phyloP scores from a whole-genome alignment of 2,888 invertebrate genomes.

The Drosophila glabriapex region DNA sequence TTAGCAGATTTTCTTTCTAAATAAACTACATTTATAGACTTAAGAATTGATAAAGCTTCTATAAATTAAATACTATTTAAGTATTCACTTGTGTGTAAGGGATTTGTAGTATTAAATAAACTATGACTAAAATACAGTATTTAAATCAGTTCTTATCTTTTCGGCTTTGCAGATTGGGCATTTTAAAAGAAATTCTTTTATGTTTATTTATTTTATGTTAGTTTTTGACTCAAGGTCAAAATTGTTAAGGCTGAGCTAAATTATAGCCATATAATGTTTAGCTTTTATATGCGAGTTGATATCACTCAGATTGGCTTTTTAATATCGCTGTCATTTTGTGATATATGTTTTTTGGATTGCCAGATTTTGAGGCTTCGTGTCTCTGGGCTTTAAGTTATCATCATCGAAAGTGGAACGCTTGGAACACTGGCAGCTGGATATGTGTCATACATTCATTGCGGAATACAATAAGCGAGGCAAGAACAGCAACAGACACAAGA shows the following conservation, averaged over 20 bases:
- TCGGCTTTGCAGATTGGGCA: not conserved
- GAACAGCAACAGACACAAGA: conserved; percentile 37
- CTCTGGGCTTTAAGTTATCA: conserved; percentile 25
- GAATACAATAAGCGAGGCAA: conserved; percentile 69
- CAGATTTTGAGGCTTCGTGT: conserved; percentile 5
- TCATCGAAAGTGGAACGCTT: conserved; percentile 45
- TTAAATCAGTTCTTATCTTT: accelerated
- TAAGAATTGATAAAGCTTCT: too few species aligned
- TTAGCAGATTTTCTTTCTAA: too few species aligned
- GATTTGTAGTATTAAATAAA: too few species aligned
- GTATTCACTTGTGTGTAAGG: too few species aligned
- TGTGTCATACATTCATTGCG: conserved; percentile 74
- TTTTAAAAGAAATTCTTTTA: not conserved
- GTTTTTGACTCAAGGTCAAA: not conserved
- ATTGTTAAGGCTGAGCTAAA: not conserved
- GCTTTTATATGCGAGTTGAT: not conserved
- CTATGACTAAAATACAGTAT: not conserved
- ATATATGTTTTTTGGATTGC: conserved; percentile 15
- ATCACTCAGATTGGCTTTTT: not conserved
- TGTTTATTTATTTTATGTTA: not conserved
- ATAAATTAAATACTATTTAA: not conserved
- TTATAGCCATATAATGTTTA: not conserved
- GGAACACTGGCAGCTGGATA: conserved; percentile 52
- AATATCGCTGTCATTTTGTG: not conserved
- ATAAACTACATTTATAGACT: too few species aligned